Evolutionary conservation across 2,797 vertebrate genomes (phyloP).

Genomic region (Dryobates pubescens): DNA sequence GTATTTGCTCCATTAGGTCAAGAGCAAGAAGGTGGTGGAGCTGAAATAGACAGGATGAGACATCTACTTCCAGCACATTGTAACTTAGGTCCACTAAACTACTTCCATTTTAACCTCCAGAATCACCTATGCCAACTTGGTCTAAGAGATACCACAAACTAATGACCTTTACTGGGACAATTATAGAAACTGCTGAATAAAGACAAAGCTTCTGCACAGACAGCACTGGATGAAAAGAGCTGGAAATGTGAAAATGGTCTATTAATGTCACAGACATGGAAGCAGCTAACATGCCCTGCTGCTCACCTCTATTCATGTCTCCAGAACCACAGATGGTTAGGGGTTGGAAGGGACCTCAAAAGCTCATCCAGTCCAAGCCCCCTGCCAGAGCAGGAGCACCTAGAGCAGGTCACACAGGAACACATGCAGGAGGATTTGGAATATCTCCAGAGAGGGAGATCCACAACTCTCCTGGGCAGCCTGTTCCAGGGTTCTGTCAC

Average conservation of each 20-base stretch:
- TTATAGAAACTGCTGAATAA: neutral
- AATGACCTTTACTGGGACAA: neutral
- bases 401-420: no score
- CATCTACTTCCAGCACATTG: accelerated
- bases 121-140: neutral
- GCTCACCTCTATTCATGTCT: no score
- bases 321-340: no score
- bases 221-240: neutral
- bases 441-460: no score
- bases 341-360: no score
- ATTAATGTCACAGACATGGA: neutral
- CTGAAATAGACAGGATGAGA: neutral
- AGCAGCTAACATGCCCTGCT: neutral
- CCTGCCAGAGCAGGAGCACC: no score
- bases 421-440: no score
- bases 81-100: neutral
- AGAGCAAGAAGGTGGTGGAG: neutral
- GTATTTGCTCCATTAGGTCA: neutral
- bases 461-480: no score
- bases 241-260: neutral
- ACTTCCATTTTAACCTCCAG: neutral
- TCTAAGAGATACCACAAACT: neutral
- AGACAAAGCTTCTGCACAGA: neutral
- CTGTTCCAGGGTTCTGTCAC: no score
- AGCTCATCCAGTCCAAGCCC: no score